A percentile compares a stretch with the other conserved stretches of the same genome.
These are phyloP conservation scores for Macquaria ambigua DNA, from an alignment of 2,113 vertebrate genomes.

Conservation along the genomic window DNA sequence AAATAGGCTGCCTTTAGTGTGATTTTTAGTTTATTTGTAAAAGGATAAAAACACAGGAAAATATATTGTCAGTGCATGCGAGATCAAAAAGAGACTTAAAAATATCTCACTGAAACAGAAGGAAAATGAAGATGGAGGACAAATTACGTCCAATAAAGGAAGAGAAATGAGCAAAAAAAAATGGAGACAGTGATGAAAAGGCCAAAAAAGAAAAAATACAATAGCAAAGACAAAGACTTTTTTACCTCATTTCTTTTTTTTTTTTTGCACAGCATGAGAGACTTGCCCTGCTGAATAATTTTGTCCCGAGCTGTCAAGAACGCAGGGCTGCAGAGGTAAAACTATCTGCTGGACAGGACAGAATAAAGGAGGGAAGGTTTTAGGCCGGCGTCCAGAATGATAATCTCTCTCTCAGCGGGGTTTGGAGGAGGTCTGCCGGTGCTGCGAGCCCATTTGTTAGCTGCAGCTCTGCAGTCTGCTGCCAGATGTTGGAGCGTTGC, in stretches of 20 bases:
- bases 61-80: neutral
- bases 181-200: neutral
- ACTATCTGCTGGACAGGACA: slow-evolving; percentile 58
- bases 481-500: slow-evolving; percentile 84
- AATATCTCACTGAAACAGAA: neutral
- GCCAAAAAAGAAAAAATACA: neutral
- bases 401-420: slow-evolving; percentile 60
- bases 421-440: slow-evolving; percentile 56
- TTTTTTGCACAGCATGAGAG: neutral
- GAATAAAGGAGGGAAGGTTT: slow-evolving; percentile 23
- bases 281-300: slow-evolving; percentile 32
- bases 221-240: neutral
- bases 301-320: slow-evolving; percentile 43
- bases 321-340: slow-evolving; percentile 52
- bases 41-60: slow-evolving; percentile 2
- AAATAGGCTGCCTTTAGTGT: slow-evolving; percentile 30
- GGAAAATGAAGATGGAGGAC: neutral
- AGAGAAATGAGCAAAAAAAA: neutral
- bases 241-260: neutral
- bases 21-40: slow-evolving; percentile 48
- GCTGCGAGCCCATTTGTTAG: slow-evolving; percentile 64
- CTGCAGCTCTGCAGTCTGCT: slow-evolving; percentile 62
- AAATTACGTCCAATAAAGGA: neutral
- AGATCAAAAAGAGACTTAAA: neutral
- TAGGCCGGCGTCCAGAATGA: slow-evolving; percentile 54